A percentile compares a stretch with the other conserved stretches of the same genome.
phyloP scores from a whole-genome alignment of 2,113 vertebrate genomes.

The Paralichthys olivaceus region DNA sequence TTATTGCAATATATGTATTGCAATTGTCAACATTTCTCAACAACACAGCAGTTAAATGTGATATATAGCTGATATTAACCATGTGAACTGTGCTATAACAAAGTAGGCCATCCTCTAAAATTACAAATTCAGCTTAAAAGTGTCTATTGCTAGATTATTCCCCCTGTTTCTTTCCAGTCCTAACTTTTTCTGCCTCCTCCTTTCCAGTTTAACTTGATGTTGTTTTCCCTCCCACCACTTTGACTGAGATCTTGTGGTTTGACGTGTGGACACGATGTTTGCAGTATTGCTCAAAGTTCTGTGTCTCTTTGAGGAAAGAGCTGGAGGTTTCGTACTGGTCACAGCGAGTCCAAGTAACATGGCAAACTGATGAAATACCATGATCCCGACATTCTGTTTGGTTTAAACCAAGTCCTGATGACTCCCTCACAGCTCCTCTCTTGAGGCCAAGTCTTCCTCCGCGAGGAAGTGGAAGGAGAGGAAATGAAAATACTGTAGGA shows the following conservation, averaged over 20 bases:
- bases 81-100: background rate
- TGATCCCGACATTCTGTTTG: background rate
- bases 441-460: constrained; percentile 13
- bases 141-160: background rate
- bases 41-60: no score
- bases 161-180: background rate
- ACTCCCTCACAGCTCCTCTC: constrained; percentile 16
- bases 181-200: background rate
- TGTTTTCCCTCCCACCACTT: constrained; percentile 19
- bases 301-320: no score
- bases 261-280: background rate
- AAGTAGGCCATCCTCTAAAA: background rate
- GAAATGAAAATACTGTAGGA: constrained; percentile 28
- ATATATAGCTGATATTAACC: background rate
- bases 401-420: background rate
- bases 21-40: no score
- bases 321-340: no score
- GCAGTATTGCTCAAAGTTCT: background rate
- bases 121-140: background rate
- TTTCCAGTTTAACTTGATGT: background rate
- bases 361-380: no score
- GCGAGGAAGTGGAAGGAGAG: constrained; percentile 44
- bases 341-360: no score
- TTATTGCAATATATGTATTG: no score
- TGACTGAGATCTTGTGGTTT: constrained; percentile 19